A percentile compares a stretch with the other conserved stretches of the same genome.
Conservation (phyloP, 2,113 vertebrate genomes). For the Corythornis cristatus region DNA sequence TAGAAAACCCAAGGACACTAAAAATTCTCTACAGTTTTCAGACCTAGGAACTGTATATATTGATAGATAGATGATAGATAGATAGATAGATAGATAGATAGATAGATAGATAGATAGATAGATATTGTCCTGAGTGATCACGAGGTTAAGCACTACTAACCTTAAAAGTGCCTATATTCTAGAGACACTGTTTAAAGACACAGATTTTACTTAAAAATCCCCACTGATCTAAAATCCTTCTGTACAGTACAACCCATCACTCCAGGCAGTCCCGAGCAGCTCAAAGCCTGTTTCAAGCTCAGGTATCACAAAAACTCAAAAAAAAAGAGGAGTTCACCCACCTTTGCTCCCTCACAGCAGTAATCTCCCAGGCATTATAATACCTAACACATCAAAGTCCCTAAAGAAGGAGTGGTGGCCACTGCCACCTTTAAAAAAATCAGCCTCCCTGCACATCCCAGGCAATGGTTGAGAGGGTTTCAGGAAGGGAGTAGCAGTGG, state of each 20-base stretch:
- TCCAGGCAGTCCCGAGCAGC: background rate
- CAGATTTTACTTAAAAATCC: background rate
- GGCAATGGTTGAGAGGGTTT: background rate
- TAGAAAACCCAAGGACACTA: background rate
- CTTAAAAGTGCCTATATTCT: background rate
- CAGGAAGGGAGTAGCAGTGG: background rate
- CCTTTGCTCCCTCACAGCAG: background rate
- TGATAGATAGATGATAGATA: too few relatives aligned
- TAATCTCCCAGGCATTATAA: background rate
- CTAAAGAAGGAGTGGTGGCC: background rate
- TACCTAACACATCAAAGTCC: background rate
- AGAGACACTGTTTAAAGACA: background rate
- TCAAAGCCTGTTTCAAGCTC: background rate
- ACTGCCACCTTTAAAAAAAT: background rate
- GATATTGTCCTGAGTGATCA: too few relatives aligned
- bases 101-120: too few relatives aligned
- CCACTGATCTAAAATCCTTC: background rate
- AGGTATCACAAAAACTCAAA: background rate
- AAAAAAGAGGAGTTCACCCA: background rate
- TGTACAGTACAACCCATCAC: background rate
- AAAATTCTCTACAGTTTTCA: background rate
- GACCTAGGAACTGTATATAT: background rate
- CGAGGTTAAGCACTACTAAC: background rate
- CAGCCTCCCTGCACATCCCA: background rate
- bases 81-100: too few relatives aligned